A percentile compares a stretch with the other conserved stretches of the same genome.
Evolutionary conservation across 2,113 vertebrate genomes (phyloP).

Genomic region (Malaclemys terrapin): DNA sequence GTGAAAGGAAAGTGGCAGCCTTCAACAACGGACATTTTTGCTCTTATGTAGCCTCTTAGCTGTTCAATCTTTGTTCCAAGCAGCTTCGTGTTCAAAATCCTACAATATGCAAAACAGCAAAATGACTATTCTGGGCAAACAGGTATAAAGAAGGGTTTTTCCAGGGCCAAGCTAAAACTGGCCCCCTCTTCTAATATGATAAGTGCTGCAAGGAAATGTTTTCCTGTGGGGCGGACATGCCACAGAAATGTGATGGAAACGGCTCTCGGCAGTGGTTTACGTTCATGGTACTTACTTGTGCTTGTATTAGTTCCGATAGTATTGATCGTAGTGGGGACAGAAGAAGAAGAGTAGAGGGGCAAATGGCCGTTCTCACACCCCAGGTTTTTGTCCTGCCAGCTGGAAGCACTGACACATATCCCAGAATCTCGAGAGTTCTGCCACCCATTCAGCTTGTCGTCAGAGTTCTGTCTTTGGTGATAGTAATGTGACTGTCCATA

Average conservation of each 20-base stretch:
- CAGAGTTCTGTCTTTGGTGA: conserved; percentile 97
- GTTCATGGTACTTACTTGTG: conserved; percentile 86
- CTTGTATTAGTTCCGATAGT: conserved; percentile 93
- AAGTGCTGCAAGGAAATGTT: conserved; percentile 81
- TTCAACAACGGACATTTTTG: fast-evolving
- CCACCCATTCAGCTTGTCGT: conserved; percentile 98
- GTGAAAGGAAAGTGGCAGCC: background rate
- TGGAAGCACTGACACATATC: conserved; percentile 85
- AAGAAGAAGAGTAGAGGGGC: conserved; percentile 94
- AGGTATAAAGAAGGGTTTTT: conserved; percentile 76
- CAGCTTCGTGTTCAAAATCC: conserved; percentile 17
- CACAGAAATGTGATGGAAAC: background rate
- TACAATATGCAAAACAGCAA: background rate
- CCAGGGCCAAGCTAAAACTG: conserved; percentile 81
- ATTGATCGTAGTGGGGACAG: conserved; percentile 96
- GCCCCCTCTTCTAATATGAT: conserved; percentile 83
- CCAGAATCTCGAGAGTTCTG: conserved; percentile 94
- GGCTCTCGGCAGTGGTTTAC: background rate
- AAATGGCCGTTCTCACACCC: conserved; percentile 95
- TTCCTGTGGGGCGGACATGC: background rate
- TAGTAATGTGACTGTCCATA: conserved; percentile 90
- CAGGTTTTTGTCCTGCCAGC: conserved; percentile 90
- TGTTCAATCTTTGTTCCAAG: conserved; percentile 27
- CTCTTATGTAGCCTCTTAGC: background rate
- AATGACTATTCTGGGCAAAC: background rate